phyloP scores from a whole-genome alignment of 1,140 invertebrate genomes.

The Papilio polyxenes region DNA sequence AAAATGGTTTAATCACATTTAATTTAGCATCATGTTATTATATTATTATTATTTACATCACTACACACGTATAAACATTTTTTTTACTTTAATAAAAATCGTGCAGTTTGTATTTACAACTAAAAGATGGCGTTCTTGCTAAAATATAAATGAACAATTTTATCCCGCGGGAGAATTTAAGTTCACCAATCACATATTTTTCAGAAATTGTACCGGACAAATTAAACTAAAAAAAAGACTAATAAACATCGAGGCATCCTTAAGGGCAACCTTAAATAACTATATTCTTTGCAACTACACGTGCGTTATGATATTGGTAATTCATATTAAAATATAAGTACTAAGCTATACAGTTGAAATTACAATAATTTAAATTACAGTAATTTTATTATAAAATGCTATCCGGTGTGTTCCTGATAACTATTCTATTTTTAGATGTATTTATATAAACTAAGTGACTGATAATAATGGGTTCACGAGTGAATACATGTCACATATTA shows the following conservation, averaged over 20 bases:
- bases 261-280: too few relatives aligned
- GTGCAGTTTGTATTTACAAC: not conserved
- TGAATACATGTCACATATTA: not conserved
- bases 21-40: too few relatives aligned
- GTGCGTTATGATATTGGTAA: too few relatives aligned
- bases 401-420: not conserved
- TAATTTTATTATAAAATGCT: not conserved
- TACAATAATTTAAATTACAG: too few relatives aligned
- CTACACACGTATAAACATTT: not conserved
- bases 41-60: not conserved
- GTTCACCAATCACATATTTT: not conserved
- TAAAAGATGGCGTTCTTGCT: not conserved
- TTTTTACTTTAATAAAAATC: not conserved
- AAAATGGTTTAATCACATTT: too few relatives aligned
- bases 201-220: too few relatives aligned
- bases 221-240: too few relatives aligned
- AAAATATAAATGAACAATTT: not conserved
- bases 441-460: not conserved
- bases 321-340: too few relatives aligned
- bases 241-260: too few relatives aligned
- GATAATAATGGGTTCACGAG: not conserved
- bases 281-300: too few relatives aligned
- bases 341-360: too few relatives aligned
- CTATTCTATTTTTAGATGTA: conserved; percentile 16
- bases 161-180: not conserved